Conservation (phyloP, 2,797 vertebrate species). For the Parotocinclus haroldoi region DNA sequence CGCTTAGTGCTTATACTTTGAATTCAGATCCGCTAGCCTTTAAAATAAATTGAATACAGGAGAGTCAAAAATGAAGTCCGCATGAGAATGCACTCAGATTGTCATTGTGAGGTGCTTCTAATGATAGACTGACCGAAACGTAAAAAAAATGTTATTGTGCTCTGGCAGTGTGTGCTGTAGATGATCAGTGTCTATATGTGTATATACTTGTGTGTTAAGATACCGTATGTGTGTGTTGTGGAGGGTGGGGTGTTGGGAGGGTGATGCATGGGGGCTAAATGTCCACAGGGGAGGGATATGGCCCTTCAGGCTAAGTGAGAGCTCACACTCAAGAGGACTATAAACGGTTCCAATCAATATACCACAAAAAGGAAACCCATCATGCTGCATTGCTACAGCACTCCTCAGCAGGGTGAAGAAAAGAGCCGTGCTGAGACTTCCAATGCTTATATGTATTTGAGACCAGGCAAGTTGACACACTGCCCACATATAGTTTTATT, state of each 20-base stretch:
- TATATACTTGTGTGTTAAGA: conserved; percentile 19
- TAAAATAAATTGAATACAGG: no score
- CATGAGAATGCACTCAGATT: no score
- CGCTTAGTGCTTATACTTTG: no score
- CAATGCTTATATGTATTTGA: conserved; percentile 37
- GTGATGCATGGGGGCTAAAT: conserved; percentile 61
- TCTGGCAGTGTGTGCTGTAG: not conserved
- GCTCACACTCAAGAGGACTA: conserved; percentile 64
- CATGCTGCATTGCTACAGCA: conserved; percentile 73
- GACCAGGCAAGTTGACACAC: conserved; percentile 10
- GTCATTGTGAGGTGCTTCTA: no score
- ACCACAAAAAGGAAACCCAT: conserved; percentile 87
- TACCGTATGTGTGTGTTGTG: not conserved
- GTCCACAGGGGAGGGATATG: conserved; percentile 61
- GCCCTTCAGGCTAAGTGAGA: conserved; percentile 65
- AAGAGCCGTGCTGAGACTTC: conserved; percentile 46
- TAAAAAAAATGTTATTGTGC: no score
- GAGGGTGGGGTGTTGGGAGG: not conserved
- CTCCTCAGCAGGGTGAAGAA: conserved; percentile 36
- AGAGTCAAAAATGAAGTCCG: no score
- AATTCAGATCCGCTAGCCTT: no score
- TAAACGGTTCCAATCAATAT: conserved; percentile 83
- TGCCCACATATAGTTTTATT: conserved; percentile 3
- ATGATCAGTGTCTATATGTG: conserved; percentile 1
- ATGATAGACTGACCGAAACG: no score